Evolutionary conservation across 2,888 invertebrate genomes (phyloP).

Genomic region (Imbricaverruca yamaguchii): DNA sequence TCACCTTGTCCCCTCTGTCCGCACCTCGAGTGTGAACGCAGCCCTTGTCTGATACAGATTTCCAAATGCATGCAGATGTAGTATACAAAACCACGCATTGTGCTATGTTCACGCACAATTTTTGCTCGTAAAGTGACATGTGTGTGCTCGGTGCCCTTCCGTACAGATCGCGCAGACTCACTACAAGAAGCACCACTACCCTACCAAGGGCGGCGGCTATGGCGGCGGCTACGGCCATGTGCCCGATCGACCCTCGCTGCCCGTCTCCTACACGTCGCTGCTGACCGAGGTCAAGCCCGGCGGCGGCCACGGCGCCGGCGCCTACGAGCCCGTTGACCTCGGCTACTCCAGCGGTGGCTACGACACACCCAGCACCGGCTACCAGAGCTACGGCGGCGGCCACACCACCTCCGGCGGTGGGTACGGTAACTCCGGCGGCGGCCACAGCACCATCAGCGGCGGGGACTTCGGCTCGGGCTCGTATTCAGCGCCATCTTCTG

Average conservation of each 20-base stretch:
- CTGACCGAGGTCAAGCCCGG: neutral
- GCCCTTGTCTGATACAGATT: too few species aligned
- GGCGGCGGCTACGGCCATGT: neutral
- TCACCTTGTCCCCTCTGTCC: too few species aligned
- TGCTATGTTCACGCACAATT: too few species aligned
- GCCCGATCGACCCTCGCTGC: neutral
- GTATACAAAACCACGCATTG: too few species aligned
- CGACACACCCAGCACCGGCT: neutral
- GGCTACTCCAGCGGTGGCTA: neutral
- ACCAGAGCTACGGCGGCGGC: too few species aligned
- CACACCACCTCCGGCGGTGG: too few species aligned
- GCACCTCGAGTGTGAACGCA: too few species aligned
- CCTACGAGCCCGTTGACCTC: neutral
- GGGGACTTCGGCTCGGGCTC: too few species aligned
- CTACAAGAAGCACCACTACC: constrained; percentile 3
- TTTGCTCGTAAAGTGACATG: too few species aligned
- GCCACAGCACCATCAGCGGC: too few species aligned
- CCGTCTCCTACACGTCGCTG: neutral
- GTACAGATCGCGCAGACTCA: neutral
- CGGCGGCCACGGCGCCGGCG: neutral
- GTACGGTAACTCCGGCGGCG: too few species aligned
- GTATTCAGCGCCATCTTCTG: neutral
- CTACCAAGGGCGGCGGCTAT: neutral
- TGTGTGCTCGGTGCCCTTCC: neutral
- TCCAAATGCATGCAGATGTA: too few species aligned